These are phyloP conservation scores for Spinus pinus DNA, from an alignment of 2,797 vertebrate genomes.

Conservation along the genomic window DNA sequence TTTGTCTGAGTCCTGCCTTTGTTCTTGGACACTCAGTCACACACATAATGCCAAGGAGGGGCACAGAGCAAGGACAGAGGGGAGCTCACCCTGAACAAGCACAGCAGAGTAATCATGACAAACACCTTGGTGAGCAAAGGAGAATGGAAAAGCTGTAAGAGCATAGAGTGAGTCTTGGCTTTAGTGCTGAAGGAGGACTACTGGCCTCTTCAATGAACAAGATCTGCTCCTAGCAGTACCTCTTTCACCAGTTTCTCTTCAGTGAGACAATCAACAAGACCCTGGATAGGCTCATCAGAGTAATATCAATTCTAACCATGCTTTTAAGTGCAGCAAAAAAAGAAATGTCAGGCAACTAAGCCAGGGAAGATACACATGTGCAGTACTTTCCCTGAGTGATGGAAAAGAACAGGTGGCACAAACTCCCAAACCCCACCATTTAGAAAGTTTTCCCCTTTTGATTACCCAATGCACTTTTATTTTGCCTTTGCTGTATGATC, in stretches of 20 bases:
- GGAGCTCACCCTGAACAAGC: neutral
- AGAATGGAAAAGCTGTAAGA: neutral
- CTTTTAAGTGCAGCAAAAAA: neutral
- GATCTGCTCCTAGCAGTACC: neutral
- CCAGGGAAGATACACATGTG: neutral
- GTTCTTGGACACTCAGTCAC: neutral
- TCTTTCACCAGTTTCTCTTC: neutral
- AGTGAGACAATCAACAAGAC: neutral
- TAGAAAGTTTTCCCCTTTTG: neutral
- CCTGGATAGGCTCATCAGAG: neutral
- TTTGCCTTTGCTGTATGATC: neutral
- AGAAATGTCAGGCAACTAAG: neutral
- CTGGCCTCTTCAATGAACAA: neutral
- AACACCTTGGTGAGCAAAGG: neutral
- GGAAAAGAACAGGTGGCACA: neutral
- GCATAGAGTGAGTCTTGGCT: neutral
- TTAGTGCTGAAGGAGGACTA: neutral
- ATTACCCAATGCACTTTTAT: neutral
- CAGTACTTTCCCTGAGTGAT: neutral
- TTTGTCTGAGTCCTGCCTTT: neutral
- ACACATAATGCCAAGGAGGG: fast-evolving
- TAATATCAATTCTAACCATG: neutral
- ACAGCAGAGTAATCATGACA: neutral
- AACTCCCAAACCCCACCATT: neutral
- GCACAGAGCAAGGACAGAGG: neutral